Conservation (phyloP, 2,888 invertebrate genomes). For the Caradrina kadenii region DNA sequence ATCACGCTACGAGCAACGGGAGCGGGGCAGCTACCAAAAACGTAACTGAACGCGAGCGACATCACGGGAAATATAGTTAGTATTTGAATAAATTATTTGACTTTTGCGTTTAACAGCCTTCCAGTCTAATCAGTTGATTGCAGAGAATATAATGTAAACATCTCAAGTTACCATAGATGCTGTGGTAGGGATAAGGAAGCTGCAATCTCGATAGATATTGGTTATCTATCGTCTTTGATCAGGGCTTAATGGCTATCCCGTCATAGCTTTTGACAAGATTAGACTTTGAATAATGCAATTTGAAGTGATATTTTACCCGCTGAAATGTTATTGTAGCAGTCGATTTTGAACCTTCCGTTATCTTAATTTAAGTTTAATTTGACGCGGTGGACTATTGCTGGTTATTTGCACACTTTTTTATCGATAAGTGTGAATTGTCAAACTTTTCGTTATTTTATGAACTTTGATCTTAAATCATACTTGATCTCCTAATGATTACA, state of each 20-base stretch:
- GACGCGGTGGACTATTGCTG: no score
- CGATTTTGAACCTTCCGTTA: slow-evolving; percentile 1
- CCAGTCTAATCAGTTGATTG: not conserved
- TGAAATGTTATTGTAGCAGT: not conserved
- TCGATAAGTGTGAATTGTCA: no score
- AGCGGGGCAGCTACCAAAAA: no score
- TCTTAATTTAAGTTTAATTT: not conserved
- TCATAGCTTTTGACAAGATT: slow-evolving; percentile 26
- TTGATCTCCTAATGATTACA: no score
- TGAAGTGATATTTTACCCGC: slow-evolving; percentile 2
- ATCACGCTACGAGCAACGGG: no score
- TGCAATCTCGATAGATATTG: slow-evolving; percentile 36
- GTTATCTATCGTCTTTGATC: slow-evolving; percentile 20
- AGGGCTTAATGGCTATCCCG: slow-evolving; percentile 13
- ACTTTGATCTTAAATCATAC: no score
- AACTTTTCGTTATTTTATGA: no score
- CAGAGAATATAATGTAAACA: not conserved
- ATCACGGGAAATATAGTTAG: no score
- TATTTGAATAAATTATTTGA: no score
- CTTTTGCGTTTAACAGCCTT: no score
- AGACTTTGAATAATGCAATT: slow-evolving; percentile 21
- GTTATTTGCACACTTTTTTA: no score
- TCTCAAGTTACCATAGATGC: not conserved
- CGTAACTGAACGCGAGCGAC: no score
- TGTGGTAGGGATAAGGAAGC: slow-evolving; percentile 1